Evolutionary conservation across 2,888 invertebrate species (phyloP).

Genomic region (Camponotus fellah): DNA sequence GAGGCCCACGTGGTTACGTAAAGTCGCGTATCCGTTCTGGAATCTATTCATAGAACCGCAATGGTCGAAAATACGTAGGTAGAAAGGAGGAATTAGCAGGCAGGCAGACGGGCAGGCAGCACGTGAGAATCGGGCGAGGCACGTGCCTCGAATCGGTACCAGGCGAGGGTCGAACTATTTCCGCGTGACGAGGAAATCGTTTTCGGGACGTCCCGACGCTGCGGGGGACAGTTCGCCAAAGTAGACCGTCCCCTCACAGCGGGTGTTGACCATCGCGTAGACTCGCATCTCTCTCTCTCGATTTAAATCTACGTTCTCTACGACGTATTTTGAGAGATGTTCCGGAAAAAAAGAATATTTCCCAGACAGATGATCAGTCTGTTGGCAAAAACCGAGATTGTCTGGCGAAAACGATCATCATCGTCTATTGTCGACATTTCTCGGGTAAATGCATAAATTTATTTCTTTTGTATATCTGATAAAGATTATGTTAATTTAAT

Average conservation of each 20-base stretch:
- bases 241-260: constrained; percentile 77
- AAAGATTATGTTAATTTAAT: constrained; percentile 18
- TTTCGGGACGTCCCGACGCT: constrained; percentile 76
- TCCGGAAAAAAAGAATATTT: constrained; percentile 25
- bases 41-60: constrained; percentile 72
- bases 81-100: constrained; percentile 27
- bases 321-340: not conserved
- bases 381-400: not conserved
- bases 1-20: constrained; percentile 61
- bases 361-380: not conserved
- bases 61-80: constrained; percentile 71
- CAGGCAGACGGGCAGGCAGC: constrained; percentile 40
- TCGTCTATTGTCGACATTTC: not conserved
- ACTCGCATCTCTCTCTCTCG: constrained; percentile 56
- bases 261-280: constrained; percentile 76
- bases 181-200: constrained; percentile 83
- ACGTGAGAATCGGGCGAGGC: constrained; percentile 75
- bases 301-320: constrained; percentile 5
- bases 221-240: constrained; percentile 78
- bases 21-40: constrained; percentile 47
- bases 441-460: not conserved
- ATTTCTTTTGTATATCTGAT: not conserved
- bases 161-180: constrained; percentile 81
- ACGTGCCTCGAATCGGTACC: constrained; percentile 78
- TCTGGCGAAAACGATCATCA: constrained; percentile 10